Evolutionary conservation across 2,888 invertebrate genomes (phyloP), one percentile per base, ranked within the genome.

Genomic region (Helleia helle): DNA sequence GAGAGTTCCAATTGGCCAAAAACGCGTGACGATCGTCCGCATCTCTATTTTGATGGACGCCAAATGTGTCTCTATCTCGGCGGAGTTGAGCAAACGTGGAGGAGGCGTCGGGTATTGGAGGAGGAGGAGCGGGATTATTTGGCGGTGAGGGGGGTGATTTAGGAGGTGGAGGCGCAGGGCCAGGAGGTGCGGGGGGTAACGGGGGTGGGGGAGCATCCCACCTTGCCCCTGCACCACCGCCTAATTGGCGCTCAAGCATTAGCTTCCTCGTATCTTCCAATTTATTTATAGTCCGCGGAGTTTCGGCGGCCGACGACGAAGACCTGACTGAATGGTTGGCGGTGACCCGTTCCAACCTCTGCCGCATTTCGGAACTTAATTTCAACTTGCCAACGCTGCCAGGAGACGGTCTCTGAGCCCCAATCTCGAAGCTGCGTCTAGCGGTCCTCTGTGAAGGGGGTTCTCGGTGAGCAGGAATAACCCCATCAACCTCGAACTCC

Each of bases 341-440:
- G 0, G 95, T 96, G 0, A 96, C 95, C 65, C 93, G 89, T 66
- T 96, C 96, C 44, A 96, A 68, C 48, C 96, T 87, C 59, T 94
- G 93, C 8, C 95, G 88, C 96, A 96, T 96, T 77, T 96, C 96
- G 0, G 94, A 93, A 61, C 95, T 95, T 5, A 96, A 87, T 58
- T 95, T 93, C 1, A 96, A 72, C 67, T 96, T 96, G 0, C 96
- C 96, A 3, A 96, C 93, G 62, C 94, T 95, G 1, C 95, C 95
- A 0, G 94, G 94, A 0, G 92, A 90, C 0, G 93, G 94, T 27
- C 93, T 86, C 43, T 92, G 90, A 0, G 93, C 93, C 0, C 94
- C 93, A 13, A 94, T 91, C 65, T 94, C 94, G 55, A 93, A 92
- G 47, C 92, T 91, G 43, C 91, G 80, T 42, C 87, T 76, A 1